Evolutionary conservation across 1,140 invertebrate genomes (phyloP), one percentile per base, ranked within the genome.

Genomic region (Drosophila tristis): DNA sequence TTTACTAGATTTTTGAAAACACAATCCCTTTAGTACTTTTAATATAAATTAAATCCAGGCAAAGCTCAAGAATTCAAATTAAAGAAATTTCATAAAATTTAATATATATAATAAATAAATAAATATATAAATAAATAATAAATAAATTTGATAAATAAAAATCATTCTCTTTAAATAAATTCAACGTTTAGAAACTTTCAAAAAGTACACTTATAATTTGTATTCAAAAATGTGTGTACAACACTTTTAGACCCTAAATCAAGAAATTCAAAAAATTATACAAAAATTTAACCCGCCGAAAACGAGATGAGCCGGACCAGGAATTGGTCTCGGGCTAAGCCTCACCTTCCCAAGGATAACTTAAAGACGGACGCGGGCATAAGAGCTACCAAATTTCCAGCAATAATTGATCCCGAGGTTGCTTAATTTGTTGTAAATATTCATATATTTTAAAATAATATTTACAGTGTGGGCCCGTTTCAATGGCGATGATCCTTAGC

Each of bases 301-400:
- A 53, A 2, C 15, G 1, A 29, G 5, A 74, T 65, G 54, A 71
- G 47, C 8, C 61, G 51, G 35, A 16, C 35, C 8, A 74, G 62
- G 43, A 73, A 80, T 26, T 85, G 80, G 82, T 72, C 78, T 0
- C 48, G 53, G 2, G 53, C 82, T 9, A 7, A 45, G 5, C 47
- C 71, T 2, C 72, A 35, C 42, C 23, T 5, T 5, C 82, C 78
- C 0, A 81, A 54, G 39, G 63, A 81, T 66, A 78, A 87, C 66
- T 43, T 87, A 4, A 75, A 25, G 0, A 87, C 78, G 2, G 71
- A 75, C 53, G 76, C 73, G 0, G 66, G 56, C 20, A 16, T 48
- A 23, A 48, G 74, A 29, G 48, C 67, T 15, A 56, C 7, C 9
- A 26, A 26, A 4, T 84, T 74, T 67, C 68, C 2, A 66, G 51